These are phyloP conservation scores for Eudasyphora cyanicolor DNA, from an alignment of 2,888 invertebrate genomes.

Conservation along the genomic window DNA sequence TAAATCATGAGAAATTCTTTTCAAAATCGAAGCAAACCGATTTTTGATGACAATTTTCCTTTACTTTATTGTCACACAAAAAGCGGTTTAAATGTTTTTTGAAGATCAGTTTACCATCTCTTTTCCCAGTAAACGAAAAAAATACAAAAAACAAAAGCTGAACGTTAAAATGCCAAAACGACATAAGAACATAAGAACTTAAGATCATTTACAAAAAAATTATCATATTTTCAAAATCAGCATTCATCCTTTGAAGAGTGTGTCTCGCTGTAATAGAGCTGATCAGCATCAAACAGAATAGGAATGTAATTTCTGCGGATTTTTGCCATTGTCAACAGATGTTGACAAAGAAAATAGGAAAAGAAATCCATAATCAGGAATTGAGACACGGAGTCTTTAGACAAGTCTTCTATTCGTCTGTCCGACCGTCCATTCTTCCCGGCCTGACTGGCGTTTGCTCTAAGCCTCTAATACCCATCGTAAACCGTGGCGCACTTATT, in stretches of 20 bases:
- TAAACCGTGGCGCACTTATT: slow-evolving; percentile 63
- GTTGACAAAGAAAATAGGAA: slow-evolving; percentile 57
- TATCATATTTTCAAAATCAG: slow-evolving; percentile 60
- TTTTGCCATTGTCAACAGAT: slow-evolving; percentile 62
- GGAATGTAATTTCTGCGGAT: not conserved
- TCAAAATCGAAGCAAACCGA: not conserved
- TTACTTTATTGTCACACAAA: slow-evolving; percentile 29
- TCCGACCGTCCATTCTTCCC: too few species aligned
- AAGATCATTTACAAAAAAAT: slow-evolving; percentile 56
- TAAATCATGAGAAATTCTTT: slow-evolving; percentile 54
- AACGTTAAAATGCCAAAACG: not conserved
- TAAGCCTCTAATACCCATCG: slow-evolving; percentile 36
- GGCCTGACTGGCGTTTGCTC: slow-evolving; percentile 30
- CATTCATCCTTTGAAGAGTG: slow-evolving; percentile 46
- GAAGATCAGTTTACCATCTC: slow-evolving; percentile 58
- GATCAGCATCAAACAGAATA: not conserved
- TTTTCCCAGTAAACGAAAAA: not conserved
- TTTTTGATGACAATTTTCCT: slow-evolving; percentile 34
- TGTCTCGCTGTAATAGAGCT: not conserved
- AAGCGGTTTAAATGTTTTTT: slow-evolving; percentile 41
- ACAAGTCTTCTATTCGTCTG: not conserved
- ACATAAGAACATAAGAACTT: too few species aligned
- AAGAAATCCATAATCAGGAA: slow-evolving; percentile 4
- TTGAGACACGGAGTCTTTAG: slow-evolving; percentile 17
- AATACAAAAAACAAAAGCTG: not conserved